Conservation (phyloP, 1,140 invertebrate genomes). For the Pogonomyrmex californicus region DNA sequence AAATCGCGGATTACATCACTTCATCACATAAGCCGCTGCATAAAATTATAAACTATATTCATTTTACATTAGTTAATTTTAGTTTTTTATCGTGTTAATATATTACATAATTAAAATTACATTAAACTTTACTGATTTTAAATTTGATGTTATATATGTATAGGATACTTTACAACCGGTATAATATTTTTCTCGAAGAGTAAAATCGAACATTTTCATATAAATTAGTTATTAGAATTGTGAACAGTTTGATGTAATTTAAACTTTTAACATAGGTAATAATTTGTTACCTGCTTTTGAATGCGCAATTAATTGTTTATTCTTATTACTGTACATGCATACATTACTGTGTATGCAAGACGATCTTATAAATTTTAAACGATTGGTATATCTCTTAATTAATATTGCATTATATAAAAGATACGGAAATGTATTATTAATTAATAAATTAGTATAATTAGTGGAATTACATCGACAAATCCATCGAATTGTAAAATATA, state of each 20-base stretch:
- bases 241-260: too few relatives aligned
- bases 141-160: too few relatives aligned
- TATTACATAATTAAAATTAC: background rate
- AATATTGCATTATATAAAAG: background rate
- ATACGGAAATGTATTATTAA: background rate
- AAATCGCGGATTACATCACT: constrained; percentile 8
- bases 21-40: background rate
- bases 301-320: background rate
- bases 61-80: background rate
- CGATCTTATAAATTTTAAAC: background rate
- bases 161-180: too few relatives aligned
- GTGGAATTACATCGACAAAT: background rate
- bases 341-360: background rate
- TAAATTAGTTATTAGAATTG: too few relatives aligned
- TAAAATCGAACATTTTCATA: too few relatives aligned
- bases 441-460: background rate
- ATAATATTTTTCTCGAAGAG: too few relatives aligned
- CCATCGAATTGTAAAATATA: background rate
- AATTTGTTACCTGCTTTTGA: too few relatives aligned
- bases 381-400: background rate
- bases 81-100: background rate
- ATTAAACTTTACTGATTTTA: background rate
- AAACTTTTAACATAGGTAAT: too few relatives aligned
- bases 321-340: background rate
- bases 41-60: constrained; percentile 15